Evolutionary conservation across 2,113 vertebrate genomes (phyloP).

Genomic region (Myotis yumanensis): DNA sequence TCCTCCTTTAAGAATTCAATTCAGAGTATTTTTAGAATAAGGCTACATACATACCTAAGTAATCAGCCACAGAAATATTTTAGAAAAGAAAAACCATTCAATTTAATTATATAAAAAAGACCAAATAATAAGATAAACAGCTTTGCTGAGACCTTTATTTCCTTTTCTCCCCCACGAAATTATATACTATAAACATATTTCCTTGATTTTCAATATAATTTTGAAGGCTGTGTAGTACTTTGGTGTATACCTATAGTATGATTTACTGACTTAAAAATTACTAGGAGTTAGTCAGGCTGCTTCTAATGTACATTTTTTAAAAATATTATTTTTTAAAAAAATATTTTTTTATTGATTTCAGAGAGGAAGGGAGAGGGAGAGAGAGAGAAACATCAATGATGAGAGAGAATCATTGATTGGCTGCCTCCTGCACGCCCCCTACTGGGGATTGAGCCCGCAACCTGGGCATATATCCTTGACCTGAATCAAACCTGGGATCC

Average conservation of each 20-base stretch:
- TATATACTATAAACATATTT: not conserved
- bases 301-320: not conserved
- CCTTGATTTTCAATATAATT: not conserved
- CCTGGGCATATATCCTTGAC: no score
- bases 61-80: slow-evolving; percentile 32
- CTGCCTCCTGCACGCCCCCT: no score
- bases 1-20: slow-evolving; percentile 90
- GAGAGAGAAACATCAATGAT: no score
- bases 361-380: no score
- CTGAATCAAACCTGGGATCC: no score
- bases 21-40: slow-evolving; percentile 68
- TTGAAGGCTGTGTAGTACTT: not conserved
- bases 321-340: no score
- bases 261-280: not conserved
- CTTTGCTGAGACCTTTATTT: not conserved
- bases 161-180: not conserved
- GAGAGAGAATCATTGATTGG: no score
- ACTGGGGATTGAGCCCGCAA: no score
- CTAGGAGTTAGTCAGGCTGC: not conserved
- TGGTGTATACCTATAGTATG: not conserved
- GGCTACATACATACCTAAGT: slow-evolving; percentile 26
- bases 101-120: not conserved
- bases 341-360: no score
- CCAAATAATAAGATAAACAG: not conserved
- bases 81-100: slow-evolving; percentile 30